Conservation (phyloP, 1,140 invertebrate species). For the Laupala kohalensis region DNA sequence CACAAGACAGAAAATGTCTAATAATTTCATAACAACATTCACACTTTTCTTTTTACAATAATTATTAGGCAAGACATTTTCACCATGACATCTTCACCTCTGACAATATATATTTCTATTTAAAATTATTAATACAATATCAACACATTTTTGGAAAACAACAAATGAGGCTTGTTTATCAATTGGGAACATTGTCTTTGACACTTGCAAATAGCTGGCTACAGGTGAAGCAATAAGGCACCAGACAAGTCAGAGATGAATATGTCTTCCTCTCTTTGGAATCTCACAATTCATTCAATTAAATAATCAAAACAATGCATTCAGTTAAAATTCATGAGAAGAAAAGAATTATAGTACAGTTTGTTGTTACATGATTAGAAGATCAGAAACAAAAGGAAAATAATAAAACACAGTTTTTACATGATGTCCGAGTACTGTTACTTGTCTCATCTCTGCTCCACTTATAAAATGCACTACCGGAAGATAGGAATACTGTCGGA, state of each 20-base stretch:
- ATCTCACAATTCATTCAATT: not conserved
- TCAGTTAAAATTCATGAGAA: too few species aligned
- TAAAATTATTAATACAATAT: not conserved
- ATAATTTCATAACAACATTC: not conserved
- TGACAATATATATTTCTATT: constrained; percentile 4
- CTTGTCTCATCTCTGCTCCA: not conserved
- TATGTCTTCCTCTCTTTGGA: not conserved
- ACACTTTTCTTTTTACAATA: not conserved
- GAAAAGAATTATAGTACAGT: not conserved
- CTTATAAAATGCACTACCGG: constrained; percentile 7
- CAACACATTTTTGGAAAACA: not conserved
- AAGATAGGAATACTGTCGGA: constrained; percentile 7
- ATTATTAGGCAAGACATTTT: not conserved
- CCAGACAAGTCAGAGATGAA: constrained; percentile 7
- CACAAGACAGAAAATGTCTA: not conserved
- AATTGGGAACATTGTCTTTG: not conserved
- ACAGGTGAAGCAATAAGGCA: constrained; percentile 1
- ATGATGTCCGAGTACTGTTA: not conserved
- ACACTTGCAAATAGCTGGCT: not conserved
- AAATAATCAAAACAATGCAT: not conserved
- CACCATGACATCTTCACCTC: not conserved
- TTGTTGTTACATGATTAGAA: not conserved
- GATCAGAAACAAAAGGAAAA: not conserved
- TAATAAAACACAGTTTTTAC: not conserved
- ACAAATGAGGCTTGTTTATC: not conserved